Conservation (phyloP, 2,113 vertebrate species). For the Lagopus leucura region DNA sequence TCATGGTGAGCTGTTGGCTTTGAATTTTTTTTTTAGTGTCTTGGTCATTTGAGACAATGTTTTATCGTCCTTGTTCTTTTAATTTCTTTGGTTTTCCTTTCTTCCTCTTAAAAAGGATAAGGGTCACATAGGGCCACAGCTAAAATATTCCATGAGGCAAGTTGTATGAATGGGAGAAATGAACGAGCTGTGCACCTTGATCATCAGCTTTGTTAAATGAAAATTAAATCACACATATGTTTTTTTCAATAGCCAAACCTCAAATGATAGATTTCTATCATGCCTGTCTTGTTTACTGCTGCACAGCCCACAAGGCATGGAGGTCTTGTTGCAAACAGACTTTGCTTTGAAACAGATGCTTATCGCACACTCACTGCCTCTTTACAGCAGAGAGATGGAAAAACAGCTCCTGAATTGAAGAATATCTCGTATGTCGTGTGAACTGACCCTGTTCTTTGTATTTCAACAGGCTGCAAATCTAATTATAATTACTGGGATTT, state of each 20-base stretch:
- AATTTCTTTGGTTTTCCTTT: not conserved
- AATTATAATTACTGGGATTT: not conserved
- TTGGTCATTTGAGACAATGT: not conserved
- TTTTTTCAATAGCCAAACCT: not conserved
- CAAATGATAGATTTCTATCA: conserved; percentile 4
- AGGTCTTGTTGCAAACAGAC: conserved; percentile 10
- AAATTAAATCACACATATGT: not conserved
- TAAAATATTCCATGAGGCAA: not conserved
- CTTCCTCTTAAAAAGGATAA: not conserved
- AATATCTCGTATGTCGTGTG: conserved; percentile 24
- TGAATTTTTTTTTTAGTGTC: not conserved
- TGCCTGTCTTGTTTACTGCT: not conserved
- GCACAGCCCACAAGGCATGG: not conserved
- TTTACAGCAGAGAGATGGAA: not conserved
- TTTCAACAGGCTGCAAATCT: not conserved
- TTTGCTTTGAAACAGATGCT: not conserved
- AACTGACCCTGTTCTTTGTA: not conserved
- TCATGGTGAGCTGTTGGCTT: not conserved
- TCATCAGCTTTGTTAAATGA: not conserved
- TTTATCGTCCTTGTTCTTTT: not conserved
- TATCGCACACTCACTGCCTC: not conserved
- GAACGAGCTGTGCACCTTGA: not conserved
- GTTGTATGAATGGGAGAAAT: conserved; percentile 9
- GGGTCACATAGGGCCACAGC: not conserved
- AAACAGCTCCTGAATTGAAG: not conserved